Percentiles rank a stretch among this genome's conserved stretches.
phyloP scores from a whole-genome alignment of 2,888 invertebrate genomes.

The Tetragonisca angustula region DNA sequence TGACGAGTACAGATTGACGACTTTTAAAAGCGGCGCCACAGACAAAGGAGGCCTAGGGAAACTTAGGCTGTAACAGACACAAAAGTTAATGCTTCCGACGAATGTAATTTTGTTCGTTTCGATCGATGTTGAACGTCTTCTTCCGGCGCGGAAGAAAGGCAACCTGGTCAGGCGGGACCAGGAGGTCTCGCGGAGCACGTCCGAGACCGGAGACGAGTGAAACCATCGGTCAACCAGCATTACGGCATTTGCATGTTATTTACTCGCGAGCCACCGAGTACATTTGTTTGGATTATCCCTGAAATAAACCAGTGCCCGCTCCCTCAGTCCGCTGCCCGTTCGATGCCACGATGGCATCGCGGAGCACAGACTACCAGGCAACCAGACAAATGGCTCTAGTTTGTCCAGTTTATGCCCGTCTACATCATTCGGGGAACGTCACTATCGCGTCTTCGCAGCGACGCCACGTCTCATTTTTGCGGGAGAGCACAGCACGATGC shows the following conservation, averaged over 20 bases:
- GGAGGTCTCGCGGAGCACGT: constrained; percentile 76
- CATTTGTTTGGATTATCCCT: constrained; percentile 84
- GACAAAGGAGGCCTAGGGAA: not conserved
- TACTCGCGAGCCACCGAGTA: constrained; percentile 83
- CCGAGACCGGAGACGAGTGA: constrained; percentile 76
- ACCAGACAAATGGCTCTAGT: constrained; percentile 81
- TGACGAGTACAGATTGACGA: no score
- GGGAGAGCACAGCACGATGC: not conserved
- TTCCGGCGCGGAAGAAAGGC: constrained; percentile 1
- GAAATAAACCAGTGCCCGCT: constrained; percentile 82
- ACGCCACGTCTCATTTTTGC: constrained; percentile 26
- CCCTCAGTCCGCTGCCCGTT: constrained; percentile 61
- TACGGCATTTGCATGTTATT: constrained; percentile 84
- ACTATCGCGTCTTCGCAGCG: constrained; percentile 61
- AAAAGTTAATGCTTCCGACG: not conserved
- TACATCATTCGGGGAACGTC: constrained; percentile 76
- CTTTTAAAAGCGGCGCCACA: no score
- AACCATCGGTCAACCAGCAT: constrained; percentile 84
- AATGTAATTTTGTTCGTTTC: not conserved
- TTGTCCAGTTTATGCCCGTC: constrained; percentile 77
- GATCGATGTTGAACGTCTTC: not conserved
- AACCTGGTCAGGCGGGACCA: not conserved
- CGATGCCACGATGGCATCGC: constrained; percentile 67
- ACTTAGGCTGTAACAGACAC: not conserved
- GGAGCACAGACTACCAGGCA: constrained; percentile 71